Evolutionary conservation across 2,797 vertebrate species (phyloP), one percentile per base, ranked within the genome.

Genomic region (Poliocrania exsul): DNA sequence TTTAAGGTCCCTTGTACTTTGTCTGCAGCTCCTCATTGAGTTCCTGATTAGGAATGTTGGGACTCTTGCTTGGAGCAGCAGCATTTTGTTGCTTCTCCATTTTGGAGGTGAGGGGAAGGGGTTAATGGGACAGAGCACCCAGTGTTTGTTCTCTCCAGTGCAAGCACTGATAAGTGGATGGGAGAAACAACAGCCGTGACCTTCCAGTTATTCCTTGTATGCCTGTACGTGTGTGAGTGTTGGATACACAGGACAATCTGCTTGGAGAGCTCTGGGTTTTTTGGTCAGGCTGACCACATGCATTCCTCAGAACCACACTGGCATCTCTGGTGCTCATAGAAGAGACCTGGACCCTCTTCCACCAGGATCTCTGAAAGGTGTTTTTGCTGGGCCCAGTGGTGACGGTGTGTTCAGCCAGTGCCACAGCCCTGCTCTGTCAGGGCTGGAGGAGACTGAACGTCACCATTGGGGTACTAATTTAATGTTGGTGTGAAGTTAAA

Each of bases 181-280:
- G 92, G 94, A 97, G 83, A 67, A 95, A 96, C 69, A 95, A 66
- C 94, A 97, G 91, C 70, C 13, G 17, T 96, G 95, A 95, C 95
- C 88, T 95, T 94, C 92, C 51, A 84, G 85, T 93, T 96, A 94
- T 56, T 93, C 67, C 75, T 47, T 13, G 19, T 80, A 78, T 92
- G 67, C 84, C 35, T 78, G 65, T 2, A 11, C 75, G 23, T 51
- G 10, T 31, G 44, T 0, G 28, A 81, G 49, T 0, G 24, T 33
- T 79, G 93, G 60, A 54, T 91, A 86, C 1, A 0, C 26, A 25
- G 49, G 51, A 26, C 54, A 81, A 42, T 60, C 78, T 86, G 53
- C 75, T 86, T 60, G 88, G 79, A 80, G 73, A 66, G 64, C 13
- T 38, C 33, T 86, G 0, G 0, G 61, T 85, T 81, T 88, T 73